phyloP scores from a whole-genome alignment of 2,888 invertebrate species.

The Harpalus rufipes region DNA sequence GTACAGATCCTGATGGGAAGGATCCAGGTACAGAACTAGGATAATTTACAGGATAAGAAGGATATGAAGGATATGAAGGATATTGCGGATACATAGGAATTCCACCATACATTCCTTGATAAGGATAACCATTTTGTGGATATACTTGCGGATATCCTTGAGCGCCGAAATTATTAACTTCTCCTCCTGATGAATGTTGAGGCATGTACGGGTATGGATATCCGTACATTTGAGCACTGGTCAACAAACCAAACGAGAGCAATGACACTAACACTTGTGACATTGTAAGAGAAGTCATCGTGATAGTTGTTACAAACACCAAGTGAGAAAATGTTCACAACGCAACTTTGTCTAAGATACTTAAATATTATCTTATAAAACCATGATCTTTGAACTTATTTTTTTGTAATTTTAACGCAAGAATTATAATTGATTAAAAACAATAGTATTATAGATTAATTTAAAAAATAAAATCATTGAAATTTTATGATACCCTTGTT shows the following conservation, averaged over 20 bases:
- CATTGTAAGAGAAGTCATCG: slow-evolving; percentile 3
- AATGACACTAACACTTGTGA: slow-evolving; percentile 31
- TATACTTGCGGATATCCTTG: slow-evolving; percentile 32
- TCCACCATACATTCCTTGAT: slow-evolving; percentile 21
- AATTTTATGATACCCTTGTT: background rate
- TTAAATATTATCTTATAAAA: slow-evolving; percentile 55
- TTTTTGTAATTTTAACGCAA: slow-evolving; percentile 42
- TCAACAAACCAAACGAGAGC: slow-evolving; percentile 3
- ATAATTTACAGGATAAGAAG: slow-evolving; percentile 20
- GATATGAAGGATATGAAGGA: slow-evolving; percentile 43
- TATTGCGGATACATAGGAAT: slow-evolving; percentile 30
- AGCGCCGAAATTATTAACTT: slow-evolving; percentile 3
- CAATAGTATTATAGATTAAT: background rate
- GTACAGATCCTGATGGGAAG: background rate
- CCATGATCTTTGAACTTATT: slow-evolving; percentile 49
- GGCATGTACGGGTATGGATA: slow-evolving; percentile 49
- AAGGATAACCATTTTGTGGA: slow-evolving; percentile 13
- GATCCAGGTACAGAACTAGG: background rate
- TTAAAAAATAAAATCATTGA: background rate
- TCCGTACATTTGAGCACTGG: slow-evolving; percentile 27
- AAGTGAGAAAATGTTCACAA: slow-evolving; percentile 16
- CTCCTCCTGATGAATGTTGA: background rate
- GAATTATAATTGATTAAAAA: slow-evolving; percentile 5
- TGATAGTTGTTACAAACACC: background rate
- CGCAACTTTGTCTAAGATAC: slow-evolving; percentile 25